These are phyloP conservation scores for Diarsia rubi DNA, from an alignment of 2,888 invertebrate species.

Conservation along the genomic window DNA sequence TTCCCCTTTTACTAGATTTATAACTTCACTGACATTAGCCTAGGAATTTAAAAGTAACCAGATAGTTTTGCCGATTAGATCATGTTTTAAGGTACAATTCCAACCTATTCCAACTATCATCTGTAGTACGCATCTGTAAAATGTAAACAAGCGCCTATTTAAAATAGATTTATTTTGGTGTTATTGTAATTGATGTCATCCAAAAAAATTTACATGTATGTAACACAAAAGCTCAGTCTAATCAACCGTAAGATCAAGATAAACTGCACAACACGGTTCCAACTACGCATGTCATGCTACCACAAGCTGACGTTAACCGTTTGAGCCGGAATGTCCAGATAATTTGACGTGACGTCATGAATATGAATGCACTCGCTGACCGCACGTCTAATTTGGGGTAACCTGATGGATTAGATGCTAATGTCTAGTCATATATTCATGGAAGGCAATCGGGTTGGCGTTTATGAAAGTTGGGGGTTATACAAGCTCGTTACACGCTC, in stretches of 20 bases:
- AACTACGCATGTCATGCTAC: conserved; percentile 11
- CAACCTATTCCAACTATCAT: neutral
- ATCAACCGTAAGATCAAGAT: conserved; percentile 16
- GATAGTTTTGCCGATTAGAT: neutral
- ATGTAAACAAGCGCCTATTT: neutral
- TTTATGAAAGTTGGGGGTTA: neutral
- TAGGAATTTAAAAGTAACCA: neutral
- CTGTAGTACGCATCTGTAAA: neutral
- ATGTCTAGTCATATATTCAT: conserved; percentile 40
- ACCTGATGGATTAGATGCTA: conserved; percentile 21
- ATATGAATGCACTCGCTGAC: conserved; percentile 47
- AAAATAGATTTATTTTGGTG: neutral
- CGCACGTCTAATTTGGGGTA: conserved; percentile 31
- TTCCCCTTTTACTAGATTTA: neutral
- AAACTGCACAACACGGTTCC: conserved; percentile 6
- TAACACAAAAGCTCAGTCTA: neutral
- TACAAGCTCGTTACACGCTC: neutral
- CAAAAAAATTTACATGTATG: neutral
- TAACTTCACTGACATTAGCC: neutral
- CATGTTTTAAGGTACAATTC: neutral
- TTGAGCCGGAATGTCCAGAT: conserved; percentile 11
- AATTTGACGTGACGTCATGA: conserved; percentile 48
- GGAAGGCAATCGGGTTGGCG: conserved; percentile 26
- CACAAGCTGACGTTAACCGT: conserved; percentile 11
- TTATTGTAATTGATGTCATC: neutral